Evolutionary conservation across 1,140 invertebrate species (phyloP).

Genomic region (Brachionus angularis): DNA sequence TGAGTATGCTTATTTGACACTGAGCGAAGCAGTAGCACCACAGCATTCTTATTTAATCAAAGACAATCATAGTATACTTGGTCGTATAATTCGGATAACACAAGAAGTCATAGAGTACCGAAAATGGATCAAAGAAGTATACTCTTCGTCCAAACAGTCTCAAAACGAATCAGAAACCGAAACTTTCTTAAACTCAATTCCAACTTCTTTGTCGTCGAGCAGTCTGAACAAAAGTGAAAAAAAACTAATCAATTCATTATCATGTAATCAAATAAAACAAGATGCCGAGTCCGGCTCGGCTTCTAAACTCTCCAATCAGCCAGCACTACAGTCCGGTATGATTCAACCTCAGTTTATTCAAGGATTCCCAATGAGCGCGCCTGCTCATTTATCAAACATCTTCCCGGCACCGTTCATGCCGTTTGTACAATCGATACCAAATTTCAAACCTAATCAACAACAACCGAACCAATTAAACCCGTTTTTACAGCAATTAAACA

Average conservation of each 20-base stretch:
- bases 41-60: conserved; percentile 48
- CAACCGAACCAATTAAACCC: too few species aligned
- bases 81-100: conserved; percentile 22
- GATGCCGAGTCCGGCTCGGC: too few species aligned
- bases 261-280: too few species aligned
- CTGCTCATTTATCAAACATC: too few species aligned
- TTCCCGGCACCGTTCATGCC: conserved; percentile 17
- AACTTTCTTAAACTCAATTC: neutral
- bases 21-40: conserved; percentile 70
- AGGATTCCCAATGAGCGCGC: conserved; percentile 29
- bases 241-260: too few species aligned
- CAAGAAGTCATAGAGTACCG: conserved; percentile 37
- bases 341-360: conserved; percentile 20
- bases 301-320: too few species aligned
- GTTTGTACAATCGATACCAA: neutral
- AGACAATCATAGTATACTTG: conserved; percentile 43
- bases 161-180: neutral
- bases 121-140: conserved; percentile 38
- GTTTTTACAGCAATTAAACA: conserved; percentile 10
- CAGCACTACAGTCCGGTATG: too few species aligned
- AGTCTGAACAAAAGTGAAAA: neutral
- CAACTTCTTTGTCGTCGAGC: neutral
- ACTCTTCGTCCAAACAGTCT: neutral
- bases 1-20: conserved; percentile 82
- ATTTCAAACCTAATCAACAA: too few species aligned